Base-by-base conservation (phyloP, 1,140 invertebrate species). In the Cyclina sinensis region DNA sequence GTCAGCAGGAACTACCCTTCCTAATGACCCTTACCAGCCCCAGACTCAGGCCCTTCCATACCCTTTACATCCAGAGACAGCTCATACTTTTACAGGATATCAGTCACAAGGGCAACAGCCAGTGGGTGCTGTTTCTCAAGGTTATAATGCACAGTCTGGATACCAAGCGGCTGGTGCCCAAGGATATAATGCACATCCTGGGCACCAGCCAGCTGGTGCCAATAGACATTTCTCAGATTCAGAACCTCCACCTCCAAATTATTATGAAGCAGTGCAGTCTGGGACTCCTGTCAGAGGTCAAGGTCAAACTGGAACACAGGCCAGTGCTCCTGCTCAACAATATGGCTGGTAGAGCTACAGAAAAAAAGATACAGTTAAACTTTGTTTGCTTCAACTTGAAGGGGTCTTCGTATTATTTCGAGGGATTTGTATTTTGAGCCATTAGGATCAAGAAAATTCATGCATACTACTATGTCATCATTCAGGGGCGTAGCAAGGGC, bases 291-390 rank as follows among this genome's bases (percentile, higher is more conserved):
- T 16, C 2, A 3, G 18, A 43, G 18, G 54, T 37, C 78, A 80
- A 21, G 7, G n/a, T 1, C n/a, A n/a, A 7, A 1, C 37, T 30
- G 9, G 18, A 27, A 24, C 32, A 65, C 39, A 73, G 43, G 2
- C 82, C 21, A 68, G 2, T 7, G 57, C 80, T 11, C 76, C 76
- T 27, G 43, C 46, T 30, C 76, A 79, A 32, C 76, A 65, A 48
- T 84, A 84, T 74, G 68, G 82, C 46, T 73, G 82, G 62, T 73
- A n/a, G n/a, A n/a, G n/a, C n/a, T n/a, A n/a, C n/a, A n/a, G n/a
- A n/a, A n/a, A n/a, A n/a, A n/a, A n/a, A n/a, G n/a, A n/a, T n/a
- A n/a, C n/a, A n/a, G n/a, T n/a, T n/a, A n/a, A n/a, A n/a, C n/a
- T n/a, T n/a, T n/a, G n/a, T n/a, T n/a, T n/a, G n/a, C n/a, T n/a